Conservation (phyloP, 2,113 vertebrate species). For the Eidolon helvum region DNA sequence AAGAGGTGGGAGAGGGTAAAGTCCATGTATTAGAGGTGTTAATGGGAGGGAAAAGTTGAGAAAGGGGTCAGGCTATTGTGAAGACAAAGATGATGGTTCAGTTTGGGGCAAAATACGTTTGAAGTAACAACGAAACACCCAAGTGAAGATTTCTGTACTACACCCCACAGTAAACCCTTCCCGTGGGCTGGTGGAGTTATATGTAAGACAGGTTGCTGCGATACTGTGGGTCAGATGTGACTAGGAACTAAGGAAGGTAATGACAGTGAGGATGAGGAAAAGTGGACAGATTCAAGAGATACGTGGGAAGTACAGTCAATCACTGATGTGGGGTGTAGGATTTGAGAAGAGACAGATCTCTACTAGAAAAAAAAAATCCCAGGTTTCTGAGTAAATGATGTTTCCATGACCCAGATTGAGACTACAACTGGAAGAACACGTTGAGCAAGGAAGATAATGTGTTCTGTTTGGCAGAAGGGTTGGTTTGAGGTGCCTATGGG, state of each 20-base stretch:
- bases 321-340: no score
- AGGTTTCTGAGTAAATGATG: not conserved
- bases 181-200: not conserved
- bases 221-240: not conserved
- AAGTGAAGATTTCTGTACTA: not conserved
- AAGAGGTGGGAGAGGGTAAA: not conserved
- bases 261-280: not conserved
- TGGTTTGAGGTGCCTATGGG: not conserved
- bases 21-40: not conserved
- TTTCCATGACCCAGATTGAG: not conserved
- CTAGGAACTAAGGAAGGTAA: not conserved
- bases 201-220: not conserved
- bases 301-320: not conserved
- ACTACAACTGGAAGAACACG: not conserved
- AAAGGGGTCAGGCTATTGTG: not conserved
- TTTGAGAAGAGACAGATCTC: not conserved
- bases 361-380: not conserved
- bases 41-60: not conserved
- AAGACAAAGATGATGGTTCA: not conserved
- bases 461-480: not conserved
- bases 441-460: not conserved
- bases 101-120: not conserved
- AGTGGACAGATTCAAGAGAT: not conserved
- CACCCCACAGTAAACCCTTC: not conserved
- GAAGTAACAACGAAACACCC: not conserved